Base-by-base conservation (phyloP, 1,140 invertebrate genomes). In the Drosophila busckii region DNA sequence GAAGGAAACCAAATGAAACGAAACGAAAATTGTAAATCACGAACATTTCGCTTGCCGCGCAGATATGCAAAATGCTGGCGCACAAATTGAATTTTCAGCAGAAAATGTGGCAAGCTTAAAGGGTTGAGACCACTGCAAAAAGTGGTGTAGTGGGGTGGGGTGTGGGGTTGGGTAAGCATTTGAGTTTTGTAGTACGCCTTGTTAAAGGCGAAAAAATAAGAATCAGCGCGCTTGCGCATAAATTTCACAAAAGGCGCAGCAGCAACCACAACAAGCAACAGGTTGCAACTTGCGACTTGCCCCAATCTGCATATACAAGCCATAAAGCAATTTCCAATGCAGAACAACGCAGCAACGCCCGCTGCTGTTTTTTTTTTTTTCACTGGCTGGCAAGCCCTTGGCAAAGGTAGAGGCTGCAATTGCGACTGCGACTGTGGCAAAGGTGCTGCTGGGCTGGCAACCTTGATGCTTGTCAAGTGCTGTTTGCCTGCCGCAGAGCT, bases 391-490 rank as follows among this genome's bases (percentile, higher is more conserved):
- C n/a, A 26, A 49, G n/a, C 12, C 3, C 22, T 12, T 28, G 9
- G 6, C 2, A 12, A 17, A 5, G 6, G 2, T 4, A 1, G 9
- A 12, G 20, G 40, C 9, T 31, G 58, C 50, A 61, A 55, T 41
- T 61, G 37, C 28, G 23, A 34, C 38, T 45, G 42, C 34, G 31
- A 17, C 16, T 17, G 50, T 37, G 37, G 64, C 48, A 48, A 32
- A 37, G 28, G 49, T n/a, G n/a, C 23, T 22, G 26, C 15, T 13
- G 41, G 19, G 41, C 26, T 8, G 34, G 49, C 67, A 84, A 84
- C 80, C 80, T 84, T 84, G 80, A 84, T 84, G 80, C 80, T 84
- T 84, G 80, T 83, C 78, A 83, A 83, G 76, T 83, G 70, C 78
- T 67, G 55, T 55, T 44, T 42, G 70, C 45, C 37, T 28, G 32